Percentiles rank a stretch among this genome's conserved stretches.
These are phyloP conservation scores for Dryobotodes eremita DNA, from an alignment of 2,888 invertebrate species.

Conservation along the genomic window DNA sequence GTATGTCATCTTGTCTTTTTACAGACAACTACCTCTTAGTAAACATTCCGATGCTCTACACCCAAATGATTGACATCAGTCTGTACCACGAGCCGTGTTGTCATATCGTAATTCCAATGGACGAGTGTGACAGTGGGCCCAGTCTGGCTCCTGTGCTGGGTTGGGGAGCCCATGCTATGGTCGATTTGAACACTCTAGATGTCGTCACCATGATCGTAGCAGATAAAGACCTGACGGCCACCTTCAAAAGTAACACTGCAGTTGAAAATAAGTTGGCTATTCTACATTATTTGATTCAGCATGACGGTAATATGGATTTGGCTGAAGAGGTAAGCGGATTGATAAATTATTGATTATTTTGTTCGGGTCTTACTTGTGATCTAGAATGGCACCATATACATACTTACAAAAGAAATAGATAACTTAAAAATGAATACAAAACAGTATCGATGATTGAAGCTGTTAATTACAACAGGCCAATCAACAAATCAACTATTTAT, in stretches of 20 bases:
- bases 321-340: slow-evolving; percentile 92
- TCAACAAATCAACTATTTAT: too few relatives aligned
- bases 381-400: too few relatives aligned
- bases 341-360: neutral
- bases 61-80: slow-evolving; percentile 96
- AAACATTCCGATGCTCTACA: slow-evolving; percentile 95
- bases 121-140: slow-evolving; percentile 89
- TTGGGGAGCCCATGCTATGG: slow-evolving; percentile 88
- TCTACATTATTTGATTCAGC: slow-evolving; percentile 95
- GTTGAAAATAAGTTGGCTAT: slow-evolving; percentile 94
- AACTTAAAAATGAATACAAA: too few relatives aligned
- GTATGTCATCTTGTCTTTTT: slow-evolving; percentile 7
- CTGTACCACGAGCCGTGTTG: slow-evolving; percentile 96
- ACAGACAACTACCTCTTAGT: slow-evolving; percentile 95
- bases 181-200: slow-evolving; percentile 94
- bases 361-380: neutral
- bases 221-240: slow-evolving; percentile 92
- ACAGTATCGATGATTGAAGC: too few relatives aligned
- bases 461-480: too few relatives aligned
- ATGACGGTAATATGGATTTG: slow-evolving; percentile 94
- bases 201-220: slow-evolving; percentile 92
- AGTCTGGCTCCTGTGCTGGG: slow-evolving; percentile 93
- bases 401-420: too few relatives aligned
- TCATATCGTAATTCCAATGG: slow-evolving; percentile 93
- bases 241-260: slow-evolving; percentile 92